Base-by-base conservation (phyloP, 2,113 vertebrate genomes). In the Osmerus mordax region DNA sequence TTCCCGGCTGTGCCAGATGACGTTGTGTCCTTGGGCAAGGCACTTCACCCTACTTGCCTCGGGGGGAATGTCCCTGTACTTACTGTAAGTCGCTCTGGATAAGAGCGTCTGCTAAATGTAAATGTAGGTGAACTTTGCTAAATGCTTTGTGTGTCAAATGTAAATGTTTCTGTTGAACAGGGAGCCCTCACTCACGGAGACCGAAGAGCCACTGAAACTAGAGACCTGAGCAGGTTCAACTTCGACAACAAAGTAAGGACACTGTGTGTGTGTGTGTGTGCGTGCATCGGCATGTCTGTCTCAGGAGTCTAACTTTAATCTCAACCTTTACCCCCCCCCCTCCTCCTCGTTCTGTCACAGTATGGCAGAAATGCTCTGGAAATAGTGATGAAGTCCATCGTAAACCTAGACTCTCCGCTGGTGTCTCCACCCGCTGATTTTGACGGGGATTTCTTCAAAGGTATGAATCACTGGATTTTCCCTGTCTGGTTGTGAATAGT, bases 351-450 rank as follows among this genome's bases (percentile, higher is more conserved):
- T 14, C 74, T 60, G 67, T 75, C 70, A 2, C 89, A 99, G 97
- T 99, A 99, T 74, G 97, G 97, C 76, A 94, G 97, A 91, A 98
- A 97, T 18, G 97, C 97, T 79, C 90, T 99, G 81, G 97, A 99
- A 83, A 98, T 98, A 21, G 96, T 99, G 53, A 99, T 99, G 97
- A 99, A 98, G 84, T 99, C 97, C 3, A 99, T 99, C 62, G 97
- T 99, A 60, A 99, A 94, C 86, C 89, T 99, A 3, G 97, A 99
- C 69, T 83, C 93, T 18, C 96, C 97, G 0, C 88, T 99, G 73
- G 97, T 99, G 32, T 93, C 95, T 0, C 95, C 97, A 0, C 97
- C 97, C 74, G 89, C 93, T 62, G 88, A 95, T 80, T 99, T 96
- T 81, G 93, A 94, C 78, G 97, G 97, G 59, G 97, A 99, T 87